Conservation (phyloP, 53 echinoderm and acorn worm genomes). For the Holothuria scabra region DNA sequence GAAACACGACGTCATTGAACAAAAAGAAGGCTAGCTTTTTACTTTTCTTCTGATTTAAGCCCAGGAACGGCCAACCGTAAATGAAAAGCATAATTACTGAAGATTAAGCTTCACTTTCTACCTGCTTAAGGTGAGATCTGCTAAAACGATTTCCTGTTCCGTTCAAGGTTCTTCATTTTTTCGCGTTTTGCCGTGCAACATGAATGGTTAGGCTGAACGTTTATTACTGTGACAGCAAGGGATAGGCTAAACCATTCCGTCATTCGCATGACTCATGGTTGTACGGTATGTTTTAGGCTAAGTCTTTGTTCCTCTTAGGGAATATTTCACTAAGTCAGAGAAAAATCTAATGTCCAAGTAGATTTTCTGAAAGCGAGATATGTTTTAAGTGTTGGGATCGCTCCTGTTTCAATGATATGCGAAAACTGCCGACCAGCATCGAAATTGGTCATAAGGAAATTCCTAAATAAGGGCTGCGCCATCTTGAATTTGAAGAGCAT, state of each 20-base stretch:
- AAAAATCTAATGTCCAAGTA: not conserved
- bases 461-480: constrained; percentile 38
- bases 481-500: constrained; percentile 14
- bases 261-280: constrained; percentile 44
- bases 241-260: constrained; percentile 34
- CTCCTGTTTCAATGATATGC: too few relatives aligned
- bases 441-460: constrained; percentile 27
- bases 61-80: constrained; percentile 42
- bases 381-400: not conserved
- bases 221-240: not conserved
- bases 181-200: not conserved
- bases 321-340: not conserved
- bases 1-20: constrained; percentile 24
- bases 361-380: not conserved
- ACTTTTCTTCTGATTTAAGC: constrained; percentile 43
- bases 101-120: constrained; percentile 49
- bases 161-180: constrained; percentile 4
- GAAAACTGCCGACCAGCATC: constrained; percentile 1
- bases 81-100: constrained; percentile 32
- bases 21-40: constrained; percentile 19
- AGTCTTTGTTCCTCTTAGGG: constrained; percentile 17
- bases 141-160: not conserved
- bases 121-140: constrained; percentile 34
- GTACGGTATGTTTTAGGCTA: too few relatives aligned
- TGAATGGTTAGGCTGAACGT: constrained; percentile 29